Percentiles rank a stretch among this genome's conserved stretches.
Evolutionary conservation across 2,113 vertebrate genomes (phyloP).

Genomic region (Oryzias melastigma): DNA sequence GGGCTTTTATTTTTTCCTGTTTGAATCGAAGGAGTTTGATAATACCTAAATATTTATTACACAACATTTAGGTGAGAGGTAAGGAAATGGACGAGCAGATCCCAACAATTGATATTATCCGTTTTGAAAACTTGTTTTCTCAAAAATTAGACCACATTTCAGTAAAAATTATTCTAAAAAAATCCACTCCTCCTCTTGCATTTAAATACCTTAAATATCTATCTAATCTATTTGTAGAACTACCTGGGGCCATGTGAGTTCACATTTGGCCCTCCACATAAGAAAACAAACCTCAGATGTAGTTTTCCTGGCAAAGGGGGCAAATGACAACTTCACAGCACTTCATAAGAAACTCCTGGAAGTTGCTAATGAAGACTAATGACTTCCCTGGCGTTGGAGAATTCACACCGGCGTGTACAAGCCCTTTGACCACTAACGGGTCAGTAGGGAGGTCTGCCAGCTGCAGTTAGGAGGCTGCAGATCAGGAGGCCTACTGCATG

Average conservation of each 20-base stretch:
- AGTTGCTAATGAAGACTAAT: slow-evolving; percentile 83
- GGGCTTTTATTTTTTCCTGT: too few relatives aligned
- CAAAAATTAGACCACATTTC: too few relatives aligned
- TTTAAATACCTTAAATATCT: background rate
- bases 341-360: slow-evolving; percentile 81
- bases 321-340: slow-evolving; percentile 79
- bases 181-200: background rate
- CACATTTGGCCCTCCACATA: slow-evolving; percentile 74
- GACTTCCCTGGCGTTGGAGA: slow-evolving; percentile 70
- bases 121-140: too few relatives aligned
- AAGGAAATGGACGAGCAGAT: too few relatives aligned
- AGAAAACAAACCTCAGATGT: slow-evolving; percentile 73
- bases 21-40: too few relatives aligned
- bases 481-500: background rate
- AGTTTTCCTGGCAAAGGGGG: slow-evolving; percentile 69
- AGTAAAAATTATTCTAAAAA: too few relatives aligned
- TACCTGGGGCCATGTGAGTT: slow-evolving; percentile 18
- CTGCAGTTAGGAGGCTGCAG: background rate
- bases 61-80: too few relatives aligned
- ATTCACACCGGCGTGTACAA: slow-evolving; percentile 69
- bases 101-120: too few relatives aligned
- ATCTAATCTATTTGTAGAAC: slow-evolving; percentile 2
- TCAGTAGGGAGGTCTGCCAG: slow-evolving; percentile 58
- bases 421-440: slow-evolving; percentile 60
- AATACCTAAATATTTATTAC: too few relatives aligned